Evolutionary conservation across 2,797 vertebrate species (phyloP), one percentile per base, ranked within the genome.

Genomic region (Smutsia gigantea): DNA sequence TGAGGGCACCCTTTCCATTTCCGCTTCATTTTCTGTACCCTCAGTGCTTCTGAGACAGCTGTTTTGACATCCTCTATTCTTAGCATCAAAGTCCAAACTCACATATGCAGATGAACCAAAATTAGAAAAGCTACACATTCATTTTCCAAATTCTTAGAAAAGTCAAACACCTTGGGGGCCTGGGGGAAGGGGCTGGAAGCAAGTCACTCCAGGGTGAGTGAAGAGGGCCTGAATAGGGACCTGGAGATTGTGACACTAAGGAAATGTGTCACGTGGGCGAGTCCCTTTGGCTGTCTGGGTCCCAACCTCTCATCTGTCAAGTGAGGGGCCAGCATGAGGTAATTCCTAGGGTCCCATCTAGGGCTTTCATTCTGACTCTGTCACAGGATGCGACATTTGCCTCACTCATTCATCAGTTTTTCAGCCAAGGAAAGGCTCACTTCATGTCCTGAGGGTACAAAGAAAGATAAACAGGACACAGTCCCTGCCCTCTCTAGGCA

Each of bases 21-120:
- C 90, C n/a, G 37, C 84, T 72, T 90, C 77, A 25, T 79, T 92
- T 87, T 94, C 89, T 93, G 66, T 71, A 39, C 31, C 51, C 84
- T 96, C 77, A 61, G 86, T 39, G 1, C 57, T 75, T 57, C 72
- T 63, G 55, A 95, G 55, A 92, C 68, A 88, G n/a, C 90, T 87
- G 61, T 90, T 95, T 64, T 94, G 91, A 92, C 61, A 51, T 83
- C 37, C 87, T 96, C 95, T 96, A 46, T 89, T 96, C 84, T 97
- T 94, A 97, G 90, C 71, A 57, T 63, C 69, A 87, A 78, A 96
- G 94, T 74, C 94, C 86, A 72, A 92, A 83, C 39, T 79, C 66
- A 49, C 29, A 29, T 87, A 90, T 90, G 75, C 84, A 84, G 79
- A 93, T 81, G 34, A 91, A 59, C 71, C 74, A 14, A 59, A 89